Percentiles rank a stretch among this genome's conserved stretches.
These are phyloP conservation scores for Clarias platycephalus DNA, from an alignment of 2,797 vertebrate genomes.

Conservation along the genomic window DNA sequence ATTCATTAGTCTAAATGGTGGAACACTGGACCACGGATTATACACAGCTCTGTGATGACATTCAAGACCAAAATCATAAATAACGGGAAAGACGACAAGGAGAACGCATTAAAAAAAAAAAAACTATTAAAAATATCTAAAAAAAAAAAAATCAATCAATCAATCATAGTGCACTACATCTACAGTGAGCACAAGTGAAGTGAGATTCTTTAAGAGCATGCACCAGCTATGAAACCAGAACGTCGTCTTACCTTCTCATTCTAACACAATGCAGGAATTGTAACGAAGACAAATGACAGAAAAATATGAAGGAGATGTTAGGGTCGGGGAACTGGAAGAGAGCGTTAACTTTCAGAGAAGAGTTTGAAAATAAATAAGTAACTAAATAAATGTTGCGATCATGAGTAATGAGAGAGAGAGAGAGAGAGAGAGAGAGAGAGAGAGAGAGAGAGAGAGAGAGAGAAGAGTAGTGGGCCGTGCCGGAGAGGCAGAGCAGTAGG, in stretches of 20 bases:
- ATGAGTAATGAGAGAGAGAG: slow-evolving; percentile 67
- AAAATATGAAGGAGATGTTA: slow-evolving; percentile 97
- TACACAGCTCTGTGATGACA: slow-evolving; percentile 33
- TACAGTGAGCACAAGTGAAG: slow-evolving; percentile 71
- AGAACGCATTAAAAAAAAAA: slow-evolving; percentile 51
- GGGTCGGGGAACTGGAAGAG: slow-evolving; percentile 77
- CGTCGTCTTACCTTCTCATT: slow-evolving; percentile 99
- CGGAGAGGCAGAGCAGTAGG: slow-evolving; percentile 56
- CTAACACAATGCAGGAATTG: slow-evolving; percentile 99
- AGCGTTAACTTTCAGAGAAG: slow-evolving; percentile 78
- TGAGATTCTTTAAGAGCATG: slow-evolving; percentile 82
- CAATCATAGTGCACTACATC: slow-evolving; percentile 63
- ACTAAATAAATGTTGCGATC: slow-evolving; percentile 62
- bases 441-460: too few relatives aligned
- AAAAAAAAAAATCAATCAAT: slow-evolving; percentile 48
- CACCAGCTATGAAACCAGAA: slow-evolving; percentile 89
- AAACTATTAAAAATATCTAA: slow-evolving; percentile 33
- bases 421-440: too few relatives aligned
- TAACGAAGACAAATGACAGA: slow-evolving; percentile 95
- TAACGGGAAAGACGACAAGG: slow-evolving; percentile 22
- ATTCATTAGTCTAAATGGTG: slow-evolving; percentile 53
- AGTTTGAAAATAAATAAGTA: slow-evolving; percentile 71
- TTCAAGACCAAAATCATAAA: slow-evolving; percentile 54
- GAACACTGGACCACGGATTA: slow-evolving; percentile 39
- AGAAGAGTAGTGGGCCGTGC: slow-evolving; percentile 59